These are phyloP conservation scores for Nymphicus hollandicus DNA, from an alignment of 2,113 vertebrate species.

Conservation along the genomic window DNA sequence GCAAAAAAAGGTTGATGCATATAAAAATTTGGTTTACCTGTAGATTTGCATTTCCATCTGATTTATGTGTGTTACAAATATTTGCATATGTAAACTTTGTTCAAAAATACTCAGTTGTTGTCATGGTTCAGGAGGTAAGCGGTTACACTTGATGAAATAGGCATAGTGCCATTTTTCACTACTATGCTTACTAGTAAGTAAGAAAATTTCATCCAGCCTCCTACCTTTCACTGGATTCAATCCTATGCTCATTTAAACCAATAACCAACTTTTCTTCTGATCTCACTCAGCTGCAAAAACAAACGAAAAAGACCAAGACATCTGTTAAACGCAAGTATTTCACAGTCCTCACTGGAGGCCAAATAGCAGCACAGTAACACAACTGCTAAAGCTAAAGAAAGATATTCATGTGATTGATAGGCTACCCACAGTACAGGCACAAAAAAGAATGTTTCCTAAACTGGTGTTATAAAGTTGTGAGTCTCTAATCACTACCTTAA, in stretches of 20 bases:
- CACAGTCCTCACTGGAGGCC: neutral
- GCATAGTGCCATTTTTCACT: neutral
- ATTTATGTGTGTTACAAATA: neutral
- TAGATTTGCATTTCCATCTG: neutral
- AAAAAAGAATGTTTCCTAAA: neutral
- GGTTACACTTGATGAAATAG: neutral
- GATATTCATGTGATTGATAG: neutral
- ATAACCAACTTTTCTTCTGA: neutral
- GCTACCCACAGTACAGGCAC: neutral
- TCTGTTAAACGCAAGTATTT: neutral
- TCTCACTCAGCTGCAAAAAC: neutral
- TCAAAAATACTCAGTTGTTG: neutral
- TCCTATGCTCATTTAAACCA: neutral
- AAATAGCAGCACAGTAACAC: neutral
- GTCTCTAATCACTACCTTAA: neutral
- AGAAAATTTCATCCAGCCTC: neutral
- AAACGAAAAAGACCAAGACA: fast-evolving
- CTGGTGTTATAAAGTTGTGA: neutral
- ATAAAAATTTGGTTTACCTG: neutral
- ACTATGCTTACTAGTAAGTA: neutral
- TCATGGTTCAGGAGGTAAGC: neutral
- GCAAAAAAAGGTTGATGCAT: neutral
- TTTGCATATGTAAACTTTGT: neutral
- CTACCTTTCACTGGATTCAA: neutral
- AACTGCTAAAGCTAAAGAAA: neutral